Percentiles rank a stretch among this genome's conserved stretches.
Evolutionary conservation across 2,888 invertebrate species (phyloP).

Genomic region (Poecilobothrus nobilitatus): DNA sequence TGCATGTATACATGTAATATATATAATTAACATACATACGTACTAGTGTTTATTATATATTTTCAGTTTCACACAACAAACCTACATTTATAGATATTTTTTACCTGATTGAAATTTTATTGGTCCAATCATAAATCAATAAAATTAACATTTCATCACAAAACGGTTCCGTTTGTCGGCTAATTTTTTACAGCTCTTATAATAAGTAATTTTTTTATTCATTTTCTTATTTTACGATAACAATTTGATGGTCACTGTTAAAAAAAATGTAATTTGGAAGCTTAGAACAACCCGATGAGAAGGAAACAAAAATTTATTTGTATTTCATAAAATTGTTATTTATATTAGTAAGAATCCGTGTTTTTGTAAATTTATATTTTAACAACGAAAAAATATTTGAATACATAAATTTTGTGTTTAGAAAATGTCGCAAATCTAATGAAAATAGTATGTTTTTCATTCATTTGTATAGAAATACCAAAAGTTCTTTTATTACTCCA

Average conservation of each 20-base stretch:
- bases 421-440: too few relatives aligned
- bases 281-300: neutral
- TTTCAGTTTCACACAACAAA: neutral
- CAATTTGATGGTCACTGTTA: neutral
- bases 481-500: too few relatives aligned
- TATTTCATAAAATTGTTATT: too few relatives aligned
- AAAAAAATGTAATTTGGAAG: neutral
- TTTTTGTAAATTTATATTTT: too few relatives aligned
- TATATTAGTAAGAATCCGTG: too few relatives aligned
- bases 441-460: too few relatives aligned
- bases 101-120: constrained; percentile 12
- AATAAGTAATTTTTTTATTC: neutral
- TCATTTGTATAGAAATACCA: too few relatives aligned
- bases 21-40: neutral
- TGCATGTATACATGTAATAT: too few relatives aligned
- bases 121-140: constrained; percentile 11
- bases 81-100: neutral
- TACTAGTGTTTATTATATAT: neutral
- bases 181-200: neutral
- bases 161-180: constrained; percentile 11
- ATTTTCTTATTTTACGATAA: too few relatives aligned
- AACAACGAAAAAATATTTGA: too few relatives aligned
- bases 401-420: too few relatives aligned
- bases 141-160: constrained; percentile 11
- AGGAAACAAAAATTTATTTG: too few relatives aligned